A percentile compares a stretch with the other conserved stretches of the same genome.
Evolutionary conservation across 1,140 invertebrate species (phyloP).

Genomic region (Polyergus mexicanus): DNA sequence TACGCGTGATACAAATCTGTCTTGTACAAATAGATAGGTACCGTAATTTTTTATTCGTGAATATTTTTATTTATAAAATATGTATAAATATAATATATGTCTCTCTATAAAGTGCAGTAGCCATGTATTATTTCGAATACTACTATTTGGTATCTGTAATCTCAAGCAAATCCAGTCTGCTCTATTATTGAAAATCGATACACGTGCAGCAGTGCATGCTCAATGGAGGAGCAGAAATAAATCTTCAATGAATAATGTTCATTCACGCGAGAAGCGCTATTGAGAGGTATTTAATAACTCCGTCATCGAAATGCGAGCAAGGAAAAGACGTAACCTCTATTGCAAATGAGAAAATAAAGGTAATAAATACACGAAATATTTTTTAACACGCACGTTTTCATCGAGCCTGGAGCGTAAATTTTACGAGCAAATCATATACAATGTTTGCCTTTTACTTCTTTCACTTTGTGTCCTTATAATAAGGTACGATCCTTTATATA

Average conservation of each 20-base stretch:
- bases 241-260: conserved; percentile 61
- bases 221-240: conserved; percentile 54
- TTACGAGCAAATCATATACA: conserved; percentile 7
- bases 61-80: conserved; percentile 5
- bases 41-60: neutral
- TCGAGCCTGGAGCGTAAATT: neutral
- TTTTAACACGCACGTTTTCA: conserved; percentile 2
- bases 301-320: conserved; percentile 48
- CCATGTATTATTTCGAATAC: neutral
- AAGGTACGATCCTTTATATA: neutral
- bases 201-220: conserved; percentile 45
- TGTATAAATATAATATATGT: neutral
- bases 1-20: neutral
- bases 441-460: too few species aligned
- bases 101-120: neutral
- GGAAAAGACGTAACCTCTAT: conserved; percentile 40
- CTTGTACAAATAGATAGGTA: neutral
- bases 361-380: conserved; percentile 26
- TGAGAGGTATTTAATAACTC: conserved; percentile 61
- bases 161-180: conserved; percentile 28
- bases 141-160: conserved; percentile 28
- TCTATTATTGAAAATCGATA: conserved; percentile 56
- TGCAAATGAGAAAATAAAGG: conserved; percentile 36
- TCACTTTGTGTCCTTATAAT: neutral
- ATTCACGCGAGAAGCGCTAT: conserved; percentile 52